Evolutionary conservation across 2,888 invertebrate genomes (phyloP), one percentile per base, ranked within the genome.

Genomic region (Pyrgus malvae): DNA sequence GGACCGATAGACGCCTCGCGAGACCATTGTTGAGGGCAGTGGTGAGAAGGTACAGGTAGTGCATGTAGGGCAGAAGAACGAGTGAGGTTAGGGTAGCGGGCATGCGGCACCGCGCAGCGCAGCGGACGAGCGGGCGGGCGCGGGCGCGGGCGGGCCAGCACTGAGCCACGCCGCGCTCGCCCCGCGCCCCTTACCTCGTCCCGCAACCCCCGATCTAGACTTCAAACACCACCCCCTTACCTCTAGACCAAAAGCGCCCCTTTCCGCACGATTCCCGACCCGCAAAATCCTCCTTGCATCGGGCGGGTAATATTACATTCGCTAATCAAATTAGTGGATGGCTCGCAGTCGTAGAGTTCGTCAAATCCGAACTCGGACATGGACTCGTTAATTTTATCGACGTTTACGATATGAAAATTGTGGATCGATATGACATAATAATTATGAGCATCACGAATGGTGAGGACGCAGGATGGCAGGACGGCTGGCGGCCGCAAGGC

Each of bases 91-190:
- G 78, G 80, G 80, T 79, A 80, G 82, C 81, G 78, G 80, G 83
- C 80, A 44, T 51, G 51, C 44, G 80, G 80, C 74, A 76, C 72
- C 19, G 38, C 38, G 74, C 76, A 71, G 71, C 76, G 72, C 76
- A 74, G 74, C 69, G 70, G 70, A 74, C 82, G 80, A 80, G 83
- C 80, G 86, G 82, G 83, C n/a, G n/a, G n/a, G n/a, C 78, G 85
- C 83, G 85, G 85, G 84, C 81, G 86, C 85, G 85, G 83, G 87
- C 78, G 83, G 80, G 80, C 80, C 82, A 72, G 82, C 83, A 89
- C 89, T 87, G 87, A 83, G 73, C 82, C 82, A 86, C 84, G 85
- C 85, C 83, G 82, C 83, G 83, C 80, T 16, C 17, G 4, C 14
- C 62, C 74, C 61, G 66, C 75, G 78, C 59, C 65, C 61, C 64